These are phyloP conservation scores for Chelonus insularis DNA, from an alignment of 1,140 invertebrate species.

Conservation along the genomic window DNA sequence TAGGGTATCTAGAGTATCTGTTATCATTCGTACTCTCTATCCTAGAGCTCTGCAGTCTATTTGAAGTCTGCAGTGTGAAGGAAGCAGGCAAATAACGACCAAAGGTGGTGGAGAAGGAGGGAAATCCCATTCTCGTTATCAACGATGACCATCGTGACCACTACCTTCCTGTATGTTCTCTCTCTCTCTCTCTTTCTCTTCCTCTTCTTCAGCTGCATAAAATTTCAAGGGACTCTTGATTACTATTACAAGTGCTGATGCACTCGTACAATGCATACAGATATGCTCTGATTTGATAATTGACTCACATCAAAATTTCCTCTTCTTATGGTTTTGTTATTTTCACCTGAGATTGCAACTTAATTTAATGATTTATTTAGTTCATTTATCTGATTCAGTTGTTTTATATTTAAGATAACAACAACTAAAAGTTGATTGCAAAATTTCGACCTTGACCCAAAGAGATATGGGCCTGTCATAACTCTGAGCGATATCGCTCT, in stretches of 20 bases:
- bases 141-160: constrained; percentile 13
- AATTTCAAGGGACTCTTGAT: constrained; percentile 6
- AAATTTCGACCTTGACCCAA: constrained; percentile 25
- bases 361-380: too few relatives aligned
- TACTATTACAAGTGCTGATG: background rate
- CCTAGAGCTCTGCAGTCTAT: background rate
- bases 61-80: constrained; percentile 4
- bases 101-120: background rate
- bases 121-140: constrained; percentile 5
- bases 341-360: too few relatives aligned
- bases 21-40: background rate
- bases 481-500: constrained; percentile 21
- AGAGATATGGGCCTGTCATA: constrained; percentile 22
- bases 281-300: background rate
- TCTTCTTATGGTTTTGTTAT: background rate
- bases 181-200: background rate
- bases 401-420: background rate
- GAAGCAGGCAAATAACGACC: background rate
- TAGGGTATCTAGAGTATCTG: background rate
- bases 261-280: background rate
- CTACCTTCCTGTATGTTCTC: background rate
- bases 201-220: background rate
- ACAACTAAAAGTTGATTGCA: constrained; percentile 13
- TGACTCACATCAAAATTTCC: background rate
- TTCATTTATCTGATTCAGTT: too few relatives aligned